Evolutionary conservation across 2,797 vertebrate genomes (phyloP), one percentile per base, ranked within the genome.

Genomic region (Gouania willdenowi): DNA sequence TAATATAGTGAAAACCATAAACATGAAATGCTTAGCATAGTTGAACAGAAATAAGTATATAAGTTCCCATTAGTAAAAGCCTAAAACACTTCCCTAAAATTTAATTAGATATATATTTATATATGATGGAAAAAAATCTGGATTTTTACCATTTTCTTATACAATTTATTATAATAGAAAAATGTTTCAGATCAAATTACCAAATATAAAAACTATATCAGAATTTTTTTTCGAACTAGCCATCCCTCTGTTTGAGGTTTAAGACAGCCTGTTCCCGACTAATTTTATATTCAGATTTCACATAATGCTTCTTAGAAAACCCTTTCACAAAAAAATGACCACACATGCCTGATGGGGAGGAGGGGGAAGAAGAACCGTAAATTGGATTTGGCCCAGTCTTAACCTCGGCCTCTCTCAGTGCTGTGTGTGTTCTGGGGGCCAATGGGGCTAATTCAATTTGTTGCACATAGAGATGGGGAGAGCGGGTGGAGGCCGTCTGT

Each of bases 401-500:
- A 83, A 83, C 82, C 82, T 81, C 81, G 17, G 77, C 71, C 79
- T 69, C 73, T 82, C 55, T 84, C 68, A 72, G 66, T 73, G 77
- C 71, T 66, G 66, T 86, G 77, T 77, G 81, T 85, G 83, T 86
- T 86, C 84, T 71, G 68, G 78, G 76, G 79, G 73, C 77, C 69
- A 79, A 72, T n/a, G 75, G 77, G 77, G 80, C 82, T 91, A 90
- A 91, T 89, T 88, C 39, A 86, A 91, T 90, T 89, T 85, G 73
- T 64, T 26, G 73, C 79, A 74, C 65, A 57, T 66, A 75, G 58
- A 73, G 61, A 82, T 43, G 76, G 75, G 70, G 66, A n/a, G 71
- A 38, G 42, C 14, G 66, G 41, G 70, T 70, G 71, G 77, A 71
- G 67, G 76, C 81, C 81, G 78, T 87, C 84, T 85, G 84, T 79